Conservation (phyloP, 2,113 vertebrate genomes). For the Campylomormyrus numenius region DNA sequence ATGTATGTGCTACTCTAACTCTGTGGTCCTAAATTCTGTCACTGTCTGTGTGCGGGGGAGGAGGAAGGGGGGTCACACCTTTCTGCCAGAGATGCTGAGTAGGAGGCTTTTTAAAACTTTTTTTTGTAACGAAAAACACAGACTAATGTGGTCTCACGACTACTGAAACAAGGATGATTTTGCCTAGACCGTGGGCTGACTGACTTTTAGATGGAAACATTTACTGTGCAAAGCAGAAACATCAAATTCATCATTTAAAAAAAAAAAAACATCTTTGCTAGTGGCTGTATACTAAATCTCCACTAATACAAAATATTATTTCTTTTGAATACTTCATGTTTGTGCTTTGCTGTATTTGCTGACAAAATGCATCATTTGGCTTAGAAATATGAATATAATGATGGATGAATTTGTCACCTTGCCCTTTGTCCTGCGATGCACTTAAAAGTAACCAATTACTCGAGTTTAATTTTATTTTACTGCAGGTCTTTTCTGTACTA, state of each 20-base stretch:
- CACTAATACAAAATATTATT: neutral
- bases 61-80: constrained; percentile 28
- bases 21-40: constrained; percentile 34
- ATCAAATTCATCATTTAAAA: constrained; percentile 14
- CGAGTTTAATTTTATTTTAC: neutral
- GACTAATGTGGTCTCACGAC: neutral
- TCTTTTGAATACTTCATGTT: neutral
- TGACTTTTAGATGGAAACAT: constrained; percentile 26
- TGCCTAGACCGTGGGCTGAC: neutral
- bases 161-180: neutral
- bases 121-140: constrained; percentile 17
- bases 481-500: constrained; percentile 17
- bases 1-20: neutral
- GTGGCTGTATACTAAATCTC: neutral
- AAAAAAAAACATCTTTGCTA: neutral
- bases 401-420: neutral
- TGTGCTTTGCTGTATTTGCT: neutral
- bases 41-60: constrained; percentile 11
- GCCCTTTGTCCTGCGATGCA: neutral
- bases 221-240: constrained; percentile 12
- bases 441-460: neutral
- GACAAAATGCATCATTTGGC: neutral
- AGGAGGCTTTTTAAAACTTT: constrained; percentile 28
- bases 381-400: neutral
- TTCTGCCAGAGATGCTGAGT: constrained; percentile 26